phyloP scores from a whole-genome alignment of 2,888 invertebrate genomes.

The Caenorhabditis panamensis region DNA sequence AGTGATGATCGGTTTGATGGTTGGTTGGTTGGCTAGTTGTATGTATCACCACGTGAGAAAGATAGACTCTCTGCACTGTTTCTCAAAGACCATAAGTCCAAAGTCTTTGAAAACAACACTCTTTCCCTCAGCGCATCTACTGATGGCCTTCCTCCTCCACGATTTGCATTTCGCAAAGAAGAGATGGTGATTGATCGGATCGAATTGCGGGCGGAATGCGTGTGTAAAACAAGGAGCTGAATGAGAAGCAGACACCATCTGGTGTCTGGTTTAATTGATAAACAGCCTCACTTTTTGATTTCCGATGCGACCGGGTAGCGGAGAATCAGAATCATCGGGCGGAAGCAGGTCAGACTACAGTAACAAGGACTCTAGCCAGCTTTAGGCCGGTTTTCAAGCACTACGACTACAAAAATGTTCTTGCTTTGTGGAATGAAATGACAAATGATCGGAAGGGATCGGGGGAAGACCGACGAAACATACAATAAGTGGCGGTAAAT shows the following conservation, averaged over 20 bases:
- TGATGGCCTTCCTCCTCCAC: neutral
- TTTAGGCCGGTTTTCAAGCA: neutral
- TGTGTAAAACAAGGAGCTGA: constrained; percentile 13
- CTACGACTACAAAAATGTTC: constrained; percentile 23
- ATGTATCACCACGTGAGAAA: constrained; percentile 25
- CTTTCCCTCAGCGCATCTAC: neutral
- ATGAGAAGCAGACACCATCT: constrained; percentile 14
- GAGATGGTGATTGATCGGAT: constrained; percentile 50
- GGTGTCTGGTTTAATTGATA: constrained; percentile 48
- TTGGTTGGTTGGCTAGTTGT: neutral
- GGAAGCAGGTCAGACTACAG: constrained; percentile 41
- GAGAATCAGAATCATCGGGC: neutral
- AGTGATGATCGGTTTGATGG: constrained; percentile 27
- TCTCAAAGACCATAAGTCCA: constrained; percentile 52
- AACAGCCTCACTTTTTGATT: constrained; percentile 40
- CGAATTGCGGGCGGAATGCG: constrained; percentile 10
- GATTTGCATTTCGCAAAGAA: constrained; percentile 9
- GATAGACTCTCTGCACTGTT: constrained; percentile 34
- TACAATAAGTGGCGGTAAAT: constrained; percentile 20
- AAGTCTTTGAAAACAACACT: constrained; percentile 39
- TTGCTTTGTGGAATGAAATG: constrained; percentile 2
- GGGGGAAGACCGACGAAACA: constrained; percentile 24
- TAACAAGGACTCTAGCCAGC: neutral
- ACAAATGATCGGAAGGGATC: constrained; percentile 16
- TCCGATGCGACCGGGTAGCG: constrained; percentile 23